Evolutionary conservation across 2,113 vertebrate species (phyloP), one percentile per base, ranked within the genome.

Genomic region (Colinus virginianus): DNA sequence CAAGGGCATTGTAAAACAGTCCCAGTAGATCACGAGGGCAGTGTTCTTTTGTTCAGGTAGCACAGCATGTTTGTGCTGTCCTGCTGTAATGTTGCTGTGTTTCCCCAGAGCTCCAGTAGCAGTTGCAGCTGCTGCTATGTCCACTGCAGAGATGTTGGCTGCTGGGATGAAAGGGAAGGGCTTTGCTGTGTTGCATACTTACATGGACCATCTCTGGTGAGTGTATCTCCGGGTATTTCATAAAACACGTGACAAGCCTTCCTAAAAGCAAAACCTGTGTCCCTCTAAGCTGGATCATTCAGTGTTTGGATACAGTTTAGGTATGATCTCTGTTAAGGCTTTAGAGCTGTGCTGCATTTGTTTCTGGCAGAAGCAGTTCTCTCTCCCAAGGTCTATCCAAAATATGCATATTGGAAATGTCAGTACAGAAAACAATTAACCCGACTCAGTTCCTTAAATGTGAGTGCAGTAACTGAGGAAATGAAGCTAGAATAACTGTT

Each of bases 81-180:
- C 61, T 68, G 67, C 58, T 87, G 15, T 63, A 72, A 77, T 36
- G 3, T 7, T 79, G 23, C 51, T 16, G 75, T 86, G 69, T 93
- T 67, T 78, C 78, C 93, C 28, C 93, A 99, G 99, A 94, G 98
- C 99, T 75, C 99, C 99, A 0, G 96, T 99, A 80, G 99, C 99
- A 11, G 90, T 99, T 13, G 99, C 98, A 70, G 97, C 98, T n/a
- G 98, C 98, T 51, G 97, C 96, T 20, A 95, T 98, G 97, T 98
- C 99, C 77, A 98, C 97, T 16, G 84, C 94, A 18, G 98, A 99
- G 94, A 99, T 99, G 99, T 90, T 96, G 79, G 97, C 96, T 21
- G 95, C 97, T 59, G 98, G 98, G 13, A 98, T 99, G 98, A 99
- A 99, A 68, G 99, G 99, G 28, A 98, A 97, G 97, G 99, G 99